A percentile compares a stretch with the other conserved stretches of the same genome.
Conservation (phyloP, 2,888 invertebrate species). For the Thumatha senex region DNA sequence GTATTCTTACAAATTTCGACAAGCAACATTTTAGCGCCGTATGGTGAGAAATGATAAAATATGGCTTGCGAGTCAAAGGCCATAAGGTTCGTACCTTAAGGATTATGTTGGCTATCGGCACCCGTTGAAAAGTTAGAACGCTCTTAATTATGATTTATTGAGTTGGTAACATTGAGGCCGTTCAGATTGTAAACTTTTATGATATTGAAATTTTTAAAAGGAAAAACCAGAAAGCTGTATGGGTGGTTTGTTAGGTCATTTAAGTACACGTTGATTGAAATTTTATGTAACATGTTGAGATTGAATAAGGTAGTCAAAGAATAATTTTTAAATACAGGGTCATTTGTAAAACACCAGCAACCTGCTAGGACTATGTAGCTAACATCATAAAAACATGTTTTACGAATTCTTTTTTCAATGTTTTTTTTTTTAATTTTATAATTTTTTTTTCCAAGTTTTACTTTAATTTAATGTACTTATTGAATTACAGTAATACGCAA, state of each 20-base stretch:
- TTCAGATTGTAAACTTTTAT: slow-evolving; percentile 15
- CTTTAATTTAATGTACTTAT: too few species aligned
- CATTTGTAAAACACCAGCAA: too few species aligned
- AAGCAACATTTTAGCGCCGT: slow-evolving; percentile 34
- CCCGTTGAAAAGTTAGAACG: slow-evolving; percentile 68
- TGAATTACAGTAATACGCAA: too few species aligned
- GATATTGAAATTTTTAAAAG: slow-evolving; percentile 21
- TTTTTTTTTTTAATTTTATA: too few species aligned
- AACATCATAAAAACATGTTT: too few species aligned
- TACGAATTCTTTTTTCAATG: too few species aligned
- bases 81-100: slow-evolving; percentile 39
- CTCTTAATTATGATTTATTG: slow-evolving; percentile 77
- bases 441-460: too few species aligned
- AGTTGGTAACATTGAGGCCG: slow-evolving; percentile 13
- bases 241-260: slow-evolving; percentile 9
- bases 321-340: too few species aligned
- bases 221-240: slow-evolving; percentile 6
- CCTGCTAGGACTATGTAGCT: too few species aligned
- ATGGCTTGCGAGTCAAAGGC: slow-evolving; percentile 52
- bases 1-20: background rate
- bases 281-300: background rate
- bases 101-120: slow-evolving; percentile 69
- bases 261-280: background rate
- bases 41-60: slow-evolving; percentile 54
- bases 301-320: too few species aligned